Evolutionary conservation across 2,113 vertebrate genomes (phyloP), one percentile per base, ranked within the genome.

Genomic region (Enhydra lutris): DNA sequence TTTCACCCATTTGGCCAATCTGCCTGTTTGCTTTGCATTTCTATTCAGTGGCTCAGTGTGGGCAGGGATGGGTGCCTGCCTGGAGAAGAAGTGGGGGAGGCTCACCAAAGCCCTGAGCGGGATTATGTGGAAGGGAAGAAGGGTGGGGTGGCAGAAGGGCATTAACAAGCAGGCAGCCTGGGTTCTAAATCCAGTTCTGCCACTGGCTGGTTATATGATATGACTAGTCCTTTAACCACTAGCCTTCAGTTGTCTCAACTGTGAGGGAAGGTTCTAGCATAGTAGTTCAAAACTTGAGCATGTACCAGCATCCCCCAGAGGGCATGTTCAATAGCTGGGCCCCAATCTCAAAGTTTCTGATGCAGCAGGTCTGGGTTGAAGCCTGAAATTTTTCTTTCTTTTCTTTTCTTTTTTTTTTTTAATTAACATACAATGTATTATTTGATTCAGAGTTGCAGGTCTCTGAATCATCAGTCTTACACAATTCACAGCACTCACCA

Each of bases 131-230:
- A 59, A 61, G 6, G 34, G 24, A 50, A 79, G 18, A 4, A 39
- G 7, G 20, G 20, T 15, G 34, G 36, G 15, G 36, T 4, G 0
- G 3, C 21, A 1, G 2, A 39, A 79, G 5, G 59, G 23, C 50
- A 34, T 34, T 24, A 24, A 18, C 21, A 23, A 7, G 17, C 17
- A 36, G 36, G 7, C 4, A 26, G 8, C 34, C 31, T 26, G 24
- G 8, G 20, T 24, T 71, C 18, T 7, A 6, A 52, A 14, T 61
- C 73, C 13, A 50, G 7, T 23, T 47, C 17, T 20, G 4, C 36
- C 4, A 3, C 6, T 24, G 50, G 39, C 12, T 47, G 7, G 21
- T 39, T 39, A 42, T 73, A 11, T 24, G 34, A 81, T 15, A 3
- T 17, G 47, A 52, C 36, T 31, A 57, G n/a, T 6, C 24, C 45